These are phyloP conservation scores for Drosophila helvetica DNA, from an alignment of 2,888 invertebrate species.

Conservation along the genomic window DNA sequence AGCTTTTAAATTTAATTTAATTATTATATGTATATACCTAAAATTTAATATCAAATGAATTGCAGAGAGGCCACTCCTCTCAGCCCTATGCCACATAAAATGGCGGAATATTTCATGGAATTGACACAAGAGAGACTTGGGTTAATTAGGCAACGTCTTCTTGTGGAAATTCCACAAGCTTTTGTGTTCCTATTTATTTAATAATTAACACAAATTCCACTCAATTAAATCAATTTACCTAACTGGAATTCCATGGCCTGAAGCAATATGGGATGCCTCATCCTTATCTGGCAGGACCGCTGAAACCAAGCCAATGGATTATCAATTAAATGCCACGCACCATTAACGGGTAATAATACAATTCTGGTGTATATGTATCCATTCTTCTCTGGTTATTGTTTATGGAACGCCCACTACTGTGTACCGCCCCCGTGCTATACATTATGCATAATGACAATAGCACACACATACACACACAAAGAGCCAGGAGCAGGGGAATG, in stretches of 20 bases:
- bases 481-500: constrained; percentile 43
- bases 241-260: constrained; percentile 38
- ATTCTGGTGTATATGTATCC: constrained; percentile 16
- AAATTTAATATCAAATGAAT: too few species aligned
- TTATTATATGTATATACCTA: too few species aligned
- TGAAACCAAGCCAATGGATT: constrained; percentile 57
- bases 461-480: constrained; percentile 8
- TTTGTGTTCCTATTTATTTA: constrained; percentile 48
- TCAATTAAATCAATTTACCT: constrained; percentile 59
- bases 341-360: constrained; percentile 71
- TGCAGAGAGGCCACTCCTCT: background rate
- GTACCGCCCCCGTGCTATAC: constrained; percentile 24
- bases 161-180: constrained; percentile 32
- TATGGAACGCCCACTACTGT: constrained; percentile 45
- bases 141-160: constrained; percentile 44
- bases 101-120: constrained; percentile 24
- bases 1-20: background rate
- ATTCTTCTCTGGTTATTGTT: constrained; percentile 54
- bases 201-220: constrained; percentile 47
- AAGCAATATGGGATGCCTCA: too few species aligned
- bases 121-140: constrained; percentile 7
- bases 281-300: constrained; percentile 44
- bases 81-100: constrained; percentile 6
- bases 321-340: constrained; percentile 74
- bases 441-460: constrained; percentile 57